Evolutionary conservation across 2,888 invertebrate species (phyloP).

Genomic region (Caenorhabditis sp.): DNA sequence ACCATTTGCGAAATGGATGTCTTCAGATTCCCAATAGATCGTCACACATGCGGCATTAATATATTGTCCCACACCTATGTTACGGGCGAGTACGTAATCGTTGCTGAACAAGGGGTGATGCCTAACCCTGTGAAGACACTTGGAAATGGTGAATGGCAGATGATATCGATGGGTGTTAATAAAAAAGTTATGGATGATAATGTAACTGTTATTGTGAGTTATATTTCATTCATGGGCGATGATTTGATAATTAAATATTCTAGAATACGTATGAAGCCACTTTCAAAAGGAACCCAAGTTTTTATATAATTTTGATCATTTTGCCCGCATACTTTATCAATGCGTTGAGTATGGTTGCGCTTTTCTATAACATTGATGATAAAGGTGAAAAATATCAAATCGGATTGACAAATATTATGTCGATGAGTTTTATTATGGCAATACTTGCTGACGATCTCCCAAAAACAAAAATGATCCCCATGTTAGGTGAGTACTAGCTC

Average conservation of each 20-base stretch:
- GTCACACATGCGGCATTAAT: neutral
- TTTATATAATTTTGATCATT: neutral
- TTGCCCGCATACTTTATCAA: neutral
- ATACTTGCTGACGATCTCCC: neutral
- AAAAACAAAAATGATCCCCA: neutral
- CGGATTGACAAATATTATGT: conserved; percentile 1
- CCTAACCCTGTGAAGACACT: neutral
- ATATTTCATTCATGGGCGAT: neutral
- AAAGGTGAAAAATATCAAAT: neutral
- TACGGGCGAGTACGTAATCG: neutral
- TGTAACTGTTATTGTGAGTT: neutral
- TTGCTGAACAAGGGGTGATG: neutral
- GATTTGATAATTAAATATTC: neutral
- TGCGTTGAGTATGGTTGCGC: neutral
- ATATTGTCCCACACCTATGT: neutral
- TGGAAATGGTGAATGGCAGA: neutral
- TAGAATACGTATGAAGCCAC: neutral
- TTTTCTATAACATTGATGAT: neutral
- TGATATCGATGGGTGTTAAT: neutral
- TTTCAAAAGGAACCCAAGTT: neutral
- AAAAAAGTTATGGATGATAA: neutral
- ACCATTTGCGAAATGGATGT: neutral
- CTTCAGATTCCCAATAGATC: neutral
- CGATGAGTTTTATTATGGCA: conserved; percentile 1
- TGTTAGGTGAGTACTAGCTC: neutral